Percentiles rank a stretch among this genome's conserved stretches.
Conservation (phyloP, 2,888 invertebrate species). For the Chrysolina oricalcia region DNA sequence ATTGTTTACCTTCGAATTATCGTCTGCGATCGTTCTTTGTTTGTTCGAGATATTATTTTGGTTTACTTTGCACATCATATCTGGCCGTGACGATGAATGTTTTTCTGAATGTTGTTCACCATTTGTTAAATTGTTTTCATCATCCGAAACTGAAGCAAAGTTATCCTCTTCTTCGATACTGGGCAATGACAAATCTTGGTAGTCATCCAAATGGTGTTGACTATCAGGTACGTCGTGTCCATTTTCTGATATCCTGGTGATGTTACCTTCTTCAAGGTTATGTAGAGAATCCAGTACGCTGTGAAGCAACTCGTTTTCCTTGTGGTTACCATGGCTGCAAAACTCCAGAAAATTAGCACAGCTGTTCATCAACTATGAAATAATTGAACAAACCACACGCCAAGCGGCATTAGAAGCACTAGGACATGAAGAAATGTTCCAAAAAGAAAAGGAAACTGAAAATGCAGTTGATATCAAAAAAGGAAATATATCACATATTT, state of each 20-base stretch:
- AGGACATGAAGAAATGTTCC: too few relatives aligned
- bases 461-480: too few relatives aligned
- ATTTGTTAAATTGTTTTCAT: constrained; percentile 5
- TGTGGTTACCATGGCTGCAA: not conserved
- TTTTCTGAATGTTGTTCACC: not conserved
- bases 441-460: too few relatives aligned
- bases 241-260: not conserved
- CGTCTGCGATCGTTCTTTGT: constrained; percentile 15
- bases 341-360: too few relatives aligned
- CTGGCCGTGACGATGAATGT: not conserved
- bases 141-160: not conserved
- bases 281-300: not conserved
- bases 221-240: not conserved
- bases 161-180: not conserved
- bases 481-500: too few relatives aligned
- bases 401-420: too few relatives aligned
- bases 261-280: not conserved
- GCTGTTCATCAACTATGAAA: too few relatives aligned
- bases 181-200: not conserved
- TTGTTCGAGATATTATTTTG: constrained; percentile 26
- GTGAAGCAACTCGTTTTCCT: not conserved
- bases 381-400: too few relatives aligned
- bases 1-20: constrained; percentile 40
- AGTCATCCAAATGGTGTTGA: not conserved
- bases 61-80: not conserved